Base-by-base conservation (phyloP, 2,113 vertebrate species). In the Plectropomus leopardus region DNA sequence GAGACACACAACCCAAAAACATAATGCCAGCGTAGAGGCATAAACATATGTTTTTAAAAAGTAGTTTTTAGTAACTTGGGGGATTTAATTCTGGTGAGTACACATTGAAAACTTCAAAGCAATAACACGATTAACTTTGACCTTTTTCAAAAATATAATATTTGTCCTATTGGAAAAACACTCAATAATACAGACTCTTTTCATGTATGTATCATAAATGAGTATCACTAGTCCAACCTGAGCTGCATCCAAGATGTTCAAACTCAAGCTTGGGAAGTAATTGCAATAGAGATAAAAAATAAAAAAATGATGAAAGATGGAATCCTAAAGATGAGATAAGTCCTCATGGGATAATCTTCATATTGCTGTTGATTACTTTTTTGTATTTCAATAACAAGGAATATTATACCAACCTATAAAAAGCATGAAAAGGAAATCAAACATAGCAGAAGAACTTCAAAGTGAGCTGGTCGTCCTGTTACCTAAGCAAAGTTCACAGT, bases 361-460 rank as follows among this genome's bases (percentile, higher is more conserved):
- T 11, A 21, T 32, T 57, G 15, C n/a, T 51, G 15, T 61, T 28
- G 26, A 51, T 50, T 24, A 19, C 3, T 55, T 54, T 64, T 54
- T 60, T 28, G 13, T 15, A 67, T 76, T 82, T 48, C 26, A 72
- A 76, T 60, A 78, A 44, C 21, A 26, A 54, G 53, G 47, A 72
- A 28, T 48, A 53, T 32, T 14, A 66, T 19, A 17, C 3, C 1
- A 0, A 44, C 36, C 69, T 75, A 72, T 58, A 57, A 76, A 85
- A 75, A 67, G 34, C 30, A 34, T 1, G n/a, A 48, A 36, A 50
- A 47, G 26, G 42, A 40, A 54, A 30, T 17, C 13, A 9, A n/a
- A 24, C n/a, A 11, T 6, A 44, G 34, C 1, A 57, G 50, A 60
- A 24, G 15, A 30, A 76, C 81, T 78, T 84, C 30, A 84, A 82